Evolutionary conservation across 2,888 invertebrate species (phyloP).

Genomic region (Automeris io): DNA sequence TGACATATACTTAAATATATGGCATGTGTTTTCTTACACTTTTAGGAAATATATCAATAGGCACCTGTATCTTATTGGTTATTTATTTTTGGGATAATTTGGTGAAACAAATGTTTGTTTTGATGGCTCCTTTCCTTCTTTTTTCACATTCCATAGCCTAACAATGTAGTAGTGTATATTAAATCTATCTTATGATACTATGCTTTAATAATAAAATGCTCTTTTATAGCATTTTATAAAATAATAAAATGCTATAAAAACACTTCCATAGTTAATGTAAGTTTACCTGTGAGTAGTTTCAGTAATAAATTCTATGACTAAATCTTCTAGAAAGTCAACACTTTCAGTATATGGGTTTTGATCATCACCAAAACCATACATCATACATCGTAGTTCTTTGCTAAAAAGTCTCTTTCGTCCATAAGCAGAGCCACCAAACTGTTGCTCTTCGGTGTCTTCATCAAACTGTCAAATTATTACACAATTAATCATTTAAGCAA

Average conservation of each 20-base stretch:
- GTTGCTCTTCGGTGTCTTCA: slow-evolving; percentile 83
- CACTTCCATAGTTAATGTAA: neutral
- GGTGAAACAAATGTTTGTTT: too few relatives aligned
- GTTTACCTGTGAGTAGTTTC: slow-evolving; percentile 90
- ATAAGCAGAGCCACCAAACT: slow-evolving; percentile 80
- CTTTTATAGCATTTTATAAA: neutral
- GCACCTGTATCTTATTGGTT: too few relatives aligned
- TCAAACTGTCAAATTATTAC: slow-evolving; percentile 69
- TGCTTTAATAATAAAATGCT: too few relatives aligned
- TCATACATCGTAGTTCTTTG: slow-evolving; percentile 97
- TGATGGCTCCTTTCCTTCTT: too few relatives aligned
- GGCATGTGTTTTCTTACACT: too few relatives aligned
- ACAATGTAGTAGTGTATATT: too few relatives aligned
- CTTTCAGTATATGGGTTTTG: slow-evolving; percentile 99
- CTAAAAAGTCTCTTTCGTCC: slow-evolving; percentile 92
- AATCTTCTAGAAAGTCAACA: slow-evolving; percentile 96
- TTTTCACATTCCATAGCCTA: too few relatives aligned
- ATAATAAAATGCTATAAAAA: neutral
- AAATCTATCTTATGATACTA: too few relatives aligned
- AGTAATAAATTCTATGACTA: slow-evolving; percentile 98
- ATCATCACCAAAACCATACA: slow-evolving; percentile 99
- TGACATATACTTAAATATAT: too few relatives aligned
- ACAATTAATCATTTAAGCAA: slow-evolving; percentile 9
- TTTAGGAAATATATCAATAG: too few relatives aligned
- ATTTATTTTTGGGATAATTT: too few relatives aligned